Conservation (phyloP, 2,113 vertebrate genomes). For the Lota lota region DNA sequence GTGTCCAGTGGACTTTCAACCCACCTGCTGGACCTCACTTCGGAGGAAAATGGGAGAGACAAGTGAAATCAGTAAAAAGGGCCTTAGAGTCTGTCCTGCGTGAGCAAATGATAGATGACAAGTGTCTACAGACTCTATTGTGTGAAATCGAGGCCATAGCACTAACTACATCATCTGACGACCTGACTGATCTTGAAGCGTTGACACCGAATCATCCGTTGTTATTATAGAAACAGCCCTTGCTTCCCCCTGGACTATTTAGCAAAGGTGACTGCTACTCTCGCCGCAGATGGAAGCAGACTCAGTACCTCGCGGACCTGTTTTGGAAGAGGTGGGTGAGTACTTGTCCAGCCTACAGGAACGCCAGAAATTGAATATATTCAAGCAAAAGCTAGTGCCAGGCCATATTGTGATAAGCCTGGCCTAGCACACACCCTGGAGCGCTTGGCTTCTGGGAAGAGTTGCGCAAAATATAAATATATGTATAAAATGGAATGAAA, state of each 20-base stretch:
- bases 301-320: not conserved
- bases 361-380: no score
- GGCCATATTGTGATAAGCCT: no score
- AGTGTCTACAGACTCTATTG: not conserved
- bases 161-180: not conserved
- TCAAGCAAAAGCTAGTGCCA: no score
- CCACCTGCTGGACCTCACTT: not conserved
- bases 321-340: not conserved
- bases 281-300: not conserved
- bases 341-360: no score
- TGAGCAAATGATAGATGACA: not conserved
- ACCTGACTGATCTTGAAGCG: not conserved
- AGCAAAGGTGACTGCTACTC: not conserved
- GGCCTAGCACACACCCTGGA: no score
- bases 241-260: not conserved
- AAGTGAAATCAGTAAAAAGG: not conserved
- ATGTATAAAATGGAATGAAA: no score
- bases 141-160: not conserved
- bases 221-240: not conserved
- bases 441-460: no score
- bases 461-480: no score
- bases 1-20: conserved; percentile 13
- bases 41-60: not conserved
- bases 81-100: not conserved
- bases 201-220: conserved; percentile 8